phyloP scores from a whole-genome alignment of 2,797 vertebrate species.

The Sebastes alutus region DNA sequence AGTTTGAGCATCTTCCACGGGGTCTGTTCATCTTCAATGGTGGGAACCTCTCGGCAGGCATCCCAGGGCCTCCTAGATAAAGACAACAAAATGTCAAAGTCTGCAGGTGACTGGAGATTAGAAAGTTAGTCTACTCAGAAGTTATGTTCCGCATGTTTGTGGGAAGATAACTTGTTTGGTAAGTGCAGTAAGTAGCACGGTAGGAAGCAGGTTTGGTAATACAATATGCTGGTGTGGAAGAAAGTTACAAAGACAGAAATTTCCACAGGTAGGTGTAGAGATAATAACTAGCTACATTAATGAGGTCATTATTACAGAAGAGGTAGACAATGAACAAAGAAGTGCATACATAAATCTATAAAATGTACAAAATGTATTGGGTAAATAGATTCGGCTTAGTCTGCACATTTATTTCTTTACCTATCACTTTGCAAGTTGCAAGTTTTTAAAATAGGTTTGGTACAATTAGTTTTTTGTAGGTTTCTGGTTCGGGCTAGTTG shows the following conservation, averaged over 20 bases:
- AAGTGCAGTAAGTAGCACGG: neutral
- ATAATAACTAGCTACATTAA: neutral
- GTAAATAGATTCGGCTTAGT: neutral
- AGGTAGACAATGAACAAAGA: neutral
- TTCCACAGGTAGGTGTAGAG: neutral
- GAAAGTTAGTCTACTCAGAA: neutral
- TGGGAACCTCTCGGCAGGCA: slow-evolving; percentile 50
- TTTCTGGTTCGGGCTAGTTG: too few relatives aligned
- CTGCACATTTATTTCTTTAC: neutral
- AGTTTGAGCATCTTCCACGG: slow-evolving; percentile 63
- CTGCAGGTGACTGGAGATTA: neutral
- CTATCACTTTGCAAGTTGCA: neutral
- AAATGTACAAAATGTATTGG: neutral
- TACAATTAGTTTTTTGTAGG: too few relatives aligned
- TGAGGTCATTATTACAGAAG: neutral
- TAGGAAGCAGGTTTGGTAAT: neutral
- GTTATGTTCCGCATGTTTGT: neutral
- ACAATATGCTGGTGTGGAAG: neutral
- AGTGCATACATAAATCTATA: neutral
- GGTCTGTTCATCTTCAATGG: slow-evolving; percentile 61
- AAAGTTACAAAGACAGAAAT: neutral
- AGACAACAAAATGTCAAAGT: neutral
- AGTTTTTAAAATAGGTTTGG: too few relatives aligned
- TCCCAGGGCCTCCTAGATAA: slow-evolving; percentile 65
- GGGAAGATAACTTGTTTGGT: neutral